Evolutionary conservation across 2,797 vertebrate genomes (phyloP).

Genomic region (Arrhamphus sclerolepis): DNA sequence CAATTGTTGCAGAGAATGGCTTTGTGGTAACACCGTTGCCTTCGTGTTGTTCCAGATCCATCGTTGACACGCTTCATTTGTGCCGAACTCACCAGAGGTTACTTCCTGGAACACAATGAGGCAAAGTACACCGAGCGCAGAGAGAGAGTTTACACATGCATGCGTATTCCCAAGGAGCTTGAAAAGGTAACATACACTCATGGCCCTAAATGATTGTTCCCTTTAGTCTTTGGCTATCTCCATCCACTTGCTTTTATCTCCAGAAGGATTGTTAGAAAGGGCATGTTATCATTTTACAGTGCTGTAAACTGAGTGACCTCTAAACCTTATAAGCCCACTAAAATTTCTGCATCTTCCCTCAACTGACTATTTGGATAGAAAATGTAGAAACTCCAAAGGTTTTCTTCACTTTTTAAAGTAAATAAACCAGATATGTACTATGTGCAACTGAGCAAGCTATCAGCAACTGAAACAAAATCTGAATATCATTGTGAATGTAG

Average conservation of each 20-base stretch:
- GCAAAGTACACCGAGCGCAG: slow-evolving; percentile 96
- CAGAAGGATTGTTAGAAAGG: slow-evolving; percentile 4
- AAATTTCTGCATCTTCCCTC: neutral
- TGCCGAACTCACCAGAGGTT: slow-evolving; percentile 94
- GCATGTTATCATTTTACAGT: slow-evolving; percentile 3
- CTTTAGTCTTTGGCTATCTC: neutral
- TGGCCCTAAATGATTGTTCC: slow-evolving; percentile 1
- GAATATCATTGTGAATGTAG: neutral
- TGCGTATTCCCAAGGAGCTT: slow-evolving; percentile 96
- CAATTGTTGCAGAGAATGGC: slow-evolving; percentile 55
- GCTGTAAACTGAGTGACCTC: neutral
- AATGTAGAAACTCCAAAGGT: neutral
- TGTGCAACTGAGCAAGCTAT: neutral
- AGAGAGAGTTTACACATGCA: slow-evolving; percentile 94
- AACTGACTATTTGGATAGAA: neutral
- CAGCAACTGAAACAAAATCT: neutral
- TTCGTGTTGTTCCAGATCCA: slow-evolving; percentile 82
- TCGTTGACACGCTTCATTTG: slow-evolving; percentile 93
- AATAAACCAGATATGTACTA: neutral
- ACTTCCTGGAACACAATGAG: slow-evolving; percentile 98
- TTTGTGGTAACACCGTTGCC: slow-evolving; percentile 45
- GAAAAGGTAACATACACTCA: slow-evolving; percentile 86
- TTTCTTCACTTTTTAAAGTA: neutral
- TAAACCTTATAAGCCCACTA: neutral
- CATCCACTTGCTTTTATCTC: slow-evolving; percentile 8